A percentile compares a stretch with the other conserved stretches of the same genome.
Conservation (phyloP, 2,797 vertebrate species). For the Phataginus tetradactyla region DNA sequence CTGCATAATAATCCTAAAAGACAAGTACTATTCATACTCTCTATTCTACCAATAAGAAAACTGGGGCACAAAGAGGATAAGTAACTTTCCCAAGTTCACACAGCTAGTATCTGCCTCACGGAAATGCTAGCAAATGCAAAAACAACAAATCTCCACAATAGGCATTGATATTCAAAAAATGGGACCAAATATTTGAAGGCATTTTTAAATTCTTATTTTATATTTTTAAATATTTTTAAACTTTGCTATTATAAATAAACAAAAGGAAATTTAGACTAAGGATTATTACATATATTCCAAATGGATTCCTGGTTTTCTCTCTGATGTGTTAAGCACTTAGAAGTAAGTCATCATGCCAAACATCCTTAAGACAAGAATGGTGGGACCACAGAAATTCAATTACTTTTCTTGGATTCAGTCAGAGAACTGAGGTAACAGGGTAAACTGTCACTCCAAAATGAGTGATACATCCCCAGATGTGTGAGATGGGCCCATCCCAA, state of each 20-base stretch:
- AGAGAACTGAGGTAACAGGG: neutral
- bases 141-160: neutral
- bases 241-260: neutral
- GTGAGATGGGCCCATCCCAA: neutral
- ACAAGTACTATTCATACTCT: neutral
- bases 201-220: neutral
- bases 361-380: neutral
- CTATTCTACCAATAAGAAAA: slow-evolving; percentile 19
- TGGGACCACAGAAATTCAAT: neutral
- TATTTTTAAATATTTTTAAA: neutral
- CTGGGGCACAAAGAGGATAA: neutral
- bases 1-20: neutral
- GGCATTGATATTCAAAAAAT: neutral
- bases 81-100: neutral
- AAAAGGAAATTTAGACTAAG: neutral
- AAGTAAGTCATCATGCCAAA: neutral
- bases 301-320: slow-evolving; percentile 39
- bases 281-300: neutral
- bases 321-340: neutral
- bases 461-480: too few species aligned
- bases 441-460: neutral
- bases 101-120: neutral
- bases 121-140: neutral
- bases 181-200: neutral
- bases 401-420: neutral